These are phyloP conservation scores for Pampusana beccarii DNA, from an alignment of 2,113 vertebrate genomes.

Conservation along the genomic window DNA sequence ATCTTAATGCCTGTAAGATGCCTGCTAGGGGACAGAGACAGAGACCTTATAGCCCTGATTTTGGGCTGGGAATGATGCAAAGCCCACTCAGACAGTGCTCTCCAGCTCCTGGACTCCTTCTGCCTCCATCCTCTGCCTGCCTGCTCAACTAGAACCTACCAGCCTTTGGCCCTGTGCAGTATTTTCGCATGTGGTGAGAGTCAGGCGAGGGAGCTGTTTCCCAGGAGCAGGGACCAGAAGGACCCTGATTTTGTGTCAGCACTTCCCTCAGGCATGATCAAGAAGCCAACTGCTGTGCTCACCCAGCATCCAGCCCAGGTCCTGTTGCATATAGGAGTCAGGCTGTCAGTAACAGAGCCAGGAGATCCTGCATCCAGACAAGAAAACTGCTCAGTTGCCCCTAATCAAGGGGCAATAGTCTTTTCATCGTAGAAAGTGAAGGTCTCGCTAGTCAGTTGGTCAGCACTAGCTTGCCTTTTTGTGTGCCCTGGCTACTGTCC, in stretches of 20 bases:
- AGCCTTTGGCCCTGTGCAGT: neutral
- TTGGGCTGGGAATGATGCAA: neutral
- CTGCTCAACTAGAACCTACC: accelerated
- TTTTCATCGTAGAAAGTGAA: neutral
- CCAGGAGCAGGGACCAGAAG: neutral
- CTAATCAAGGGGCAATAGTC: neutral
- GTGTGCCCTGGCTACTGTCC: neutral
- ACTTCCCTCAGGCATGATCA: neutral
- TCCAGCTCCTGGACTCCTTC: neutral
- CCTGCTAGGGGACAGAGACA: neutral
- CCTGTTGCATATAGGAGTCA: neutral
- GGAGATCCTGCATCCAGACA: neutral
- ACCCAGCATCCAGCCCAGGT: neutral
- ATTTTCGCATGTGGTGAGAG: neutral
- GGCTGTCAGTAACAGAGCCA: neutral
- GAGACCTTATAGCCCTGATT: neutral
- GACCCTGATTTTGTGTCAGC: neutral
- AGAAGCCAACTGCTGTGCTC: neutral
- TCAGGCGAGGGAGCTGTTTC: neutral
- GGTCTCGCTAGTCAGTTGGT: neutral
- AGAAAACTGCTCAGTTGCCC: neutral
- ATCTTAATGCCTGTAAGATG: neutral
- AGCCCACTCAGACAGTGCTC: neutral
- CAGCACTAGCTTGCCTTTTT: neutral
- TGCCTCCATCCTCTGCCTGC: neutral